phyloP scores from a whole-genome alignment of 2,113 vertebrate genomes.

The Naja naja region DNA sequence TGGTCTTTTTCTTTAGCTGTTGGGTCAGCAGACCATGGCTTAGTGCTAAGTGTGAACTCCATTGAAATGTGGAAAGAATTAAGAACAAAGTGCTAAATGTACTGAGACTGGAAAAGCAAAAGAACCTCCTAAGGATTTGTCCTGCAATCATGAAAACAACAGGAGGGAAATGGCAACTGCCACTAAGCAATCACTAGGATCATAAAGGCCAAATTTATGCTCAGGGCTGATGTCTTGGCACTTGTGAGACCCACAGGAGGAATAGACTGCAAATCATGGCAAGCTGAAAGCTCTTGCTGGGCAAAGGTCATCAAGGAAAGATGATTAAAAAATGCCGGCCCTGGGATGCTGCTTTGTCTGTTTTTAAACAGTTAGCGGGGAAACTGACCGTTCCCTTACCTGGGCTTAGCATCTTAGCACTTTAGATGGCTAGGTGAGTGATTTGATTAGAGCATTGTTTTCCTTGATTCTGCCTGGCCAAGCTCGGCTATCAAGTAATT shows the following conservation, averaged over 20 bases:
- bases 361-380: neutral
- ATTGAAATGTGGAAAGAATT: neutral
- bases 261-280: neutral
- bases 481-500: neutral
- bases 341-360: neutral
- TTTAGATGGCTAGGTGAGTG: neutral
- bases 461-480: neutral
- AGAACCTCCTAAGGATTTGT: neutral
- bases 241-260: neutral
- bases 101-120: neutral
- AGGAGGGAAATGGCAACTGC: neutral
- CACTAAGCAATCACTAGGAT: neutral
- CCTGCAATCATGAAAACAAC: neutral
- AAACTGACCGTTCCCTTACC: neutral
- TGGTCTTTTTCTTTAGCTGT: neutral
- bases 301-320: neutral
- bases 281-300: neutral
- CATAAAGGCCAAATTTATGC: neutral
- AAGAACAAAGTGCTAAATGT: neutral
- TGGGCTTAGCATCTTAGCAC: neutral
- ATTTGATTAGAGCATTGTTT: neutral
- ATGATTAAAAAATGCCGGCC: neutral
- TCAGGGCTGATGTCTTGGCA: neutral
- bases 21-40: neutral
- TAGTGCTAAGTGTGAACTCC: neutral